Evolutionary conservation across 2,113 vertebrate genomes (phyloP).

Genomic region (Oryzias curvinotus): DNA sequence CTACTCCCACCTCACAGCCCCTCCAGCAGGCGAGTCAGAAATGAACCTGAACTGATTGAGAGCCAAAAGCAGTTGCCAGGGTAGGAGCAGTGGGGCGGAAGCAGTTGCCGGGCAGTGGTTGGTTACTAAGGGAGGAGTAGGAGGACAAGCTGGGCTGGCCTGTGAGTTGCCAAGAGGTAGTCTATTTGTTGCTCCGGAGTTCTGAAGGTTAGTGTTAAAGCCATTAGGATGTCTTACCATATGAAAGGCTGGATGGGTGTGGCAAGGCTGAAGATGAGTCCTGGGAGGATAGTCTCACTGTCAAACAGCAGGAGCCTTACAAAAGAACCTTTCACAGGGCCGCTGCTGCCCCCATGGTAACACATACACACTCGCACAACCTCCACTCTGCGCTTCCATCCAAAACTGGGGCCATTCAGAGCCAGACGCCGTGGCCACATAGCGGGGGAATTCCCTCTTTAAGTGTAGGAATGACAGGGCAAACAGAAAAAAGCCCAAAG

Average conservation of each 20-base stretch:
- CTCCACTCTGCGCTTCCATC: conserved; percentile 35
- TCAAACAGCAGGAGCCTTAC: conserved; percentile 81
- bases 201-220: conserved; percentile 71
- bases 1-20: conserved; percentile 33
- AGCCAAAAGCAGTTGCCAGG: conserved; percentile 76
- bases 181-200: conserved; percentile 50
- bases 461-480: conserved; percentile 74
- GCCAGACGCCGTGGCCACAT: conserved; percentile 44
- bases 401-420: conserved; percentile 49
- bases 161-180: conserved; percentile 45
- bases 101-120: conserved; percentile 69
- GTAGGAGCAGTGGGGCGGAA: conserved; percentile 73
- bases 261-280: conserved; percentile 78
- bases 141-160: conserved; percentile 11
- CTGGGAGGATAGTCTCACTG: conserved; percentile 80
- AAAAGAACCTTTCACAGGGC: conserved; percentile 78
- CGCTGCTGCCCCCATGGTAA: conserved; percentile 38
- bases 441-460: conserved; percentile 59
- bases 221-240: conserved; percentile 84
- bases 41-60: conserved; percentile 74
- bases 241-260: conserved; percentile 82
- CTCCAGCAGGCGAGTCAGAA: conserved; percentile 52
- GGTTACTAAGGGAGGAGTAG: conserved; percentile 44
- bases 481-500: conserved; percentile 45
- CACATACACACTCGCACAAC: conserved; percentile 22